phyloP scores from a whole-genome alignment of 2,888 invertebrate species.

The Lepidonotus clava region DNA sequence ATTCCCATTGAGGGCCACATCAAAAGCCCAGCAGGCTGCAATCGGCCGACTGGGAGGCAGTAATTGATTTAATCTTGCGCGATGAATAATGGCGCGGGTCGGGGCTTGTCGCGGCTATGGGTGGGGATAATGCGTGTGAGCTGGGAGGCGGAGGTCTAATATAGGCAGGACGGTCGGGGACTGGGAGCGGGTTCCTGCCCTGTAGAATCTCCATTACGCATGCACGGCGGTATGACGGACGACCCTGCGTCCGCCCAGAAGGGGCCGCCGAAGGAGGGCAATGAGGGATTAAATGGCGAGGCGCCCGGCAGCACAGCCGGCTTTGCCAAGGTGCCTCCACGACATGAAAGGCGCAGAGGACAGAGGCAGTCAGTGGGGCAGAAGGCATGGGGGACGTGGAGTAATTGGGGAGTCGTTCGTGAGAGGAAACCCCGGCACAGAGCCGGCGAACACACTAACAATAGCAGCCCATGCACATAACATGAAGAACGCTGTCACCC shows the following conservation, averaged over 20 bases:
- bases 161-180: neutral
- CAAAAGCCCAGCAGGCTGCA: neutral
- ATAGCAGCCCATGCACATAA: too few relatives aligned
- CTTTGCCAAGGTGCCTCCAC: neutral
- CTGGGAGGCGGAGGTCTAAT: neutral
- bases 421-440: neutral
- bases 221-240: neutral
- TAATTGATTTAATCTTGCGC: slow-evolving; percentile 35
- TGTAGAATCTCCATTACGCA: neutral
- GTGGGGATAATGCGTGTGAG: neutral
- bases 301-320: neutral
- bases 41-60: neutral
- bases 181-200: neutral
- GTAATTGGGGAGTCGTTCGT: neutral
- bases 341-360: slow-evolving; percentile 2
- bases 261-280: neutral
- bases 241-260: neutral
- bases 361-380: neutral
- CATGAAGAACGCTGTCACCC: too few relatives aligned
- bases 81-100: neutral
- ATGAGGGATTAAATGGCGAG: neutral
- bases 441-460: too few relatives aligned
- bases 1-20: slow-evolving; percentile 31
- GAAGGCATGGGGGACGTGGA: neutral
- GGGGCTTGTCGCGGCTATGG: neutral